phyloP scores from a whole-genome alignment of 2,113 vertebrate species.

The Ammodytes dubius region DNA sequence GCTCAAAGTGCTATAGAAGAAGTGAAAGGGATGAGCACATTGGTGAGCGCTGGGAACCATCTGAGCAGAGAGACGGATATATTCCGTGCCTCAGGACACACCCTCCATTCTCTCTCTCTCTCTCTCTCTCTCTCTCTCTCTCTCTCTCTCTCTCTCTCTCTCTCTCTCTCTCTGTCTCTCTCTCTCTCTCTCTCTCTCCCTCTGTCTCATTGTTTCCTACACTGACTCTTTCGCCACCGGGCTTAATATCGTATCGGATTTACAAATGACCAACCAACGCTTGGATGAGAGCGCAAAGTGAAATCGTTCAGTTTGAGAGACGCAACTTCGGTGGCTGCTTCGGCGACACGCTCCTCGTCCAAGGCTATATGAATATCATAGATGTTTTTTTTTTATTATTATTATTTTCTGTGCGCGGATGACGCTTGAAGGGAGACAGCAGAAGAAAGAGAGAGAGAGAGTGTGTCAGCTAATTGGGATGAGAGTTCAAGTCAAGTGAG shows the following conservation, averaged over 20 bases:
- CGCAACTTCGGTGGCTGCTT: constrained; percentile 40
- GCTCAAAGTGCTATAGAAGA: background rate
- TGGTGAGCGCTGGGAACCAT: constrained; percentile 60
- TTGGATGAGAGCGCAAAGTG: constrained; percentile 54
- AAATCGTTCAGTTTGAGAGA: constrained; percentile 46
- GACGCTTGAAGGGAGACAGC: constrained; percentile 31
- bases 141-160: constrained; percentile 42
- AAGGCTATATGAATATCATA: background rate
- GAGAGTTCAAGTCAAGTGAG: constrained; percentile 84
- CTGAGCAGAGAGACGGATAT: constrained; percentile 75
- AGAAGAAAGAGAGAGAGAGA: constrained; percentile 56
- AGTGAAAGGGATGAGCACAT: constrained; percentile 19
- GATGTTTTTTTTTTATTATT: background rate
- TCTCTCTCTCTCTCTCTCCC: constrained; percentile 49
- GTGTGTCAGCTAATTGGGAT: constrained; percentile 80
- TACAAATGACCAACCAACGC: constrained; percentile 58
- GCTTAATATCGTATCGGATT: constrained; percentile 54
- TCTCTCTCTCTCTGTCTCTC: constrained; percentile 44
- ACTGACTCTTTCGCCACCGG: constrained; percentile 60
- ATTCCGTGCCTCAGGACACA: constrained; percentile 83
- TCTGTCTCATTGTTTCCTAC: constrained; percentile 75
- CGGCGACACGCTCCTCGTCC: background rate
- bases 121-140: constrained; percentile 49
- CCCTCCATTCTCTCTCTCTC: constrained; percentile 69
- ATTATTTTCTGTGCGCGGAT: background rate